Base-by-base conservation (phyloP, 2,113 vertebrate genomes). In the Loxodonta africana region DNA sequence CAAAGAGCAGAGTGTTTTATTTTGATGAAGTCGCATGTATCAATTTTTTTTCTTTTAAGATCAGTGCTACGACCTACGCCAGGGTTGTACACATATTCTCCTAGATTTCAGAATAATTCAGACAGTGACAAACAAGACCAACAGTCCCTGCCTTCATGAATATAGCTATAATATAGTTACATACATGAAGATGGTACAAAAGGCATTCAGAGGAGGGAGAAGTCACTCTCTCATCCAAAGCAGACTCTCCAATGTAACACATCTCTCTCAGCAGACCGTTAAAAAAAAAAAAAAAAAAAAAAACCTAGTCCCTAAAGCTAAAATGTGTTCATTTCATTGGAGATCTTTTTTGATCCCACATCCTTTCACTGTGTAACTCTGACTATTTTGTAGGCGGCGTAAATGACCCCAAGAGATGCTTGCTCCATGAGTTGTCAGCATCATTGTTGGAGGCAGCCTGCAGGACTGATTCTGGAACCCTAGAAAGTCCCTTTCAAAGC, bases 321-420 rank as follows among this genome's bases (percentile, higher is more conserved):
- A 33, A 33, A 20, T 80, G 15, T 25, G 8, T 20, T 83, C 12
- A 37, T 87, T 90, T 95, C 37, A 65, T 20, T 37, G 33, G 83
- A 26, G 10, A 48, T 44, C 14, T 21, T 30, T 88, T 96, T 96
- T 67, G 6, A 86, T 74, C 9, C 28, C 48, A 51, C 69, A 57
- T 69, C 48, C 10, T 91, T 94, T 90, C 82, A 46, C 74, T 65
- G 7, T 48, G 44, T 71, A 80, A 90, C 67, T 71, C 67, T 71
- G 67, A 71, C 71, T 90, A 20, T 96, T 95, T 86, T 88, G n/a
- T 30, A 83, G 73, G 67, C 84, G 60, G 53, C 37, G 76, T 15
- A 53, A 86, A 57, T 33, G 9, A 65, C 53, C 51, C 51, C 81
- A 63, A 83, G 91, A 87, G 48, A 63, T 20, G 8, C 46, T 90